Conservation (phyloP, 2,888 invertebrate species). For the Halictus ligatus region DNA sequence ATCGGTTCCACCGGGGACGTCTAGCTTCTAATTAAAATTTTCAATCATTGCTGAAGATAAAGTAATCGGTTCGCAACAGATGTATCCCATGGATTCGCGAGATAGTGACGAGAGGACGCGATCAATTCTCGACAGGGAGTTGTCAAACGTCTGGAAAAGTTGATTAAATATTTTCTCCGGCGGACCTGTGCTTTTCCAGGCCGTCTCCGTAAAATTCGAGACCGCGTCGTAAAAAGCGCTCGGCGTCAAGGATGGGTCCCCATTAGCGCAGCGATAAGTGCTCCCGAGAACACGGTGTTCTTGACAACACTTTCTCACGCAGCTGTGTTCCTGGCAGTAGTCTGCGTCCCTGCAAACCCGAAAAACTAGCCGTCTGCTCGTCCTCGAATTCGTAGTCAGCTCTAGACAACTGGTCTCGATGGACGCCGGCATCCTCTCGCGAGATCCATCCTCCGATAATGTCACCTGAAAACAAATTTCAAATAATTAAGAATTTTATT, state of each 20-base stretch:
- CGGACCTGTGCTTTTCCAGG: neutral
- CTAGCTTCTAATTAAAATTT: neutral
- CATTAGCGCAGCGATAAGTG: neutral
- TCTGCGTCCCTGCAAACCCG: no score
- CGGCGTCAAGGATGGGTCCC: neutral
- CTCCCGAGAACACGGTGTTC: constrained; percentile 71
- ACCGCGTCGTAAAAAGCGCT: constrained; percentile 36
- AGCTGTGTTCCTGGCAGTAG: no score
- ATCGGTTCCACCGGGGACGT: neutral
- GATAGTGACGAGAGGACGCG: neutral
- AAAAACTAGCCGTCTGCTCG: no score
- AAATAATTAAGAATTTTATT: no score
- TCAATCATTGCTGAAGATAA: neutral
- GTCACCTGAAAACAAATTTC: constrained; percentile 56
- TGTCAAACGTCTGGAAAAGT: constrained; percentile 1
- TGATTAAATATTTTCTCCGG: neutral
- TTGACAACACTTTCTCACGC: constrained; percentile 79
- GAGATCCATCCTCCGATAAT: neutral
- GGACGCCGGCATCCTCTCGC: constrained; percentile 47
- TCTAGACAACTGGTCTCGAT: constrained; percentile 77
- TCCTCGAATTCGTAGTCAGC: constrained; percentile 17
- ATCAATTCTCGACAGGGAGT: neutral
- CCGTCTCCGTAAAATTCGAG: neutral
- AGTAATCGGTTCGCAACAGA: neutral
- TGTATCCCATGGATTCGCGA: neutral